Evolutionary conservation across 2,797 vertebrate genomes (phyloP), one percentile per base, ranked within the genome.

Genomic region (Leucoraja ocellata): DNA sequence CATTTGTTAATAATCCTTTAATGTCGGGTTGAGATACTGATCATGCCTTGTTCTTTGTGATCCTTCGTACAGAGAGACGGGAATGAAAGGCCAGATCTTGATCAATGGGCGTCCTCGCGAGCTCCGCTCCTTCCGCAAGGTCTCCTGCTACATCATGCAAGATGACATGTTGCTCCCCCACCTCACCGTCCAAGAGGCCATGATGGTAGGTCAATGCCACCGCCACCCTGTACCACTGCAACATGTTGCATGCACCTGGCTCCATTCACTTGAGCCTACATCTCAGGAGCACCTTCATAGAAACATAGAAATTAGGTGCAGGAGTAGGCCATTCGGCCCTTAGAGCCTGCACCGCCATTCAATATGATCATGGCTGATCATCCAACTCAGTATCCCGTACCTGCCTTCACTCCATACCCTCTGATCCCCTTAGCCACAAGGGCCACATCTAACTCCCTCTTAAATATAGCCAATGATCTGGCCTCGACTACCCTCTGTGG

Each of bases 91-190:
- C 0, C 95, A 97, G 80, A 97, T 99, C 93, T 95, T 98, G 93
- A 98, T 99, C 94, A 99, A 99, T 0, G 96, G 97, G 13, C 96
- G 97, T 63, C 97, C 98, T 36, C 96, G 98, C 73, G 97, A 98
- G 95, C 96, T 98, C 94, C 97, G 98, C 81, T 98, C 98, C 93
- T 99, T 99, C 96, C 96, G 98, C 94, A 99, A 99, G 94, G 98
- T 99, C 93, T 99, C 98, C 65, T 99, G 98, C 94, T 99, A 99
- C 96, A 99, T 99, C 95, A 99, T 99, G 98, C 98, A 99, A 95
- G 98, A 99, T 0, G 98, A 99, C 95, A 98, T 99, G 98, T 96
- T 99, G 32, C 96, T 99, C 73, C 98, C 98, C 0, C 98, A 99
- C 95, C 97, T 99, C 79, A 98, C 97, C 0, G 97, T 99, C 1